Percentiles rank a stretch among this genome's conserved stretches.
These are phyloP conservation scores for Drosophila fuyamai DNA, from an alignment of 1,140 invertebrate species.

Conservation along the genomic window DNA sequence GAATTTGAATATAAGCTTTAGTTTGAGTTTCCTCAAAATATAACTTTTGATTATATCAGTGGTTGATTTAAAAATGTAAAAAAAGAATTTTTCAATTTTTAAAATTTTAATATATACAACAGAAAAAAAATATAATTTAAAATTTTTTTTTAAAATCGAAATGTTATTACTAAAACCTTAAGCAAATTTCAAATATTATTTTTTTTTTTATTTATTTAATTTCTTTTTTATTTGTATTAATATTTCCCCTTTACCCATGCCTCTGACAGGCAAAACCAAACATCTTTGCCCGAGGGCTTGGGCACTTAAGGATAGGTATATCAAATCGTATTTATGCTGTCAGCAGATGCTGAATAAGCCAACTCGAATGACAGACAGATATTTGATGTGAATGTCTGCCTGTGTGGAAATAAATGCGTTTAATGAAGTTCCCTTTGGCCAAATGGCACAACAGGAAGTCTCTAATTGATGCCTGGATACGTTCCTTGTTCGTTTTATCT, in stretches of 20 bases:
- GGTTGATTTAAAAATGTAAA: too few species aligned
- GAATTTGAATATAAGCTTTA: too few species aligned
- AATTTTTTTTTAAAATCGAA: too few species aligned
- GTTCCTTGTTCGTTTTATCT: constrained; percentile 1
- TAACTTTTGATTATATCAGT: too few species aligned
- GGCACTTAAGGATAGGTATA: constrained; percentile 31
- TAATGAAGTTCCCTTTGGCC: constrained; percentile 66
- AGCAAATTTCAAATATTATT: too few species aligned
- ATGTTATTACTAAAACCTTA: too few species aligned
- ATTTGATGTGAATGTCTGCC: constrained; percentile 20
- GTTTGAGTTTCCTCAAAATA: too few species aligned
- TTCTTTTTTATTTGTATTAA: not conserved
- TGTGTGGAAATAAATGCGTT: constrained; percentile 62
- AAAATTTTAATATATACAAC: too few species aligned
- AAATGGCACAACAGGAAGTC: constrained; percentile 53
- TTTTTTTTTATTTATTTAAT: too few species aligned
- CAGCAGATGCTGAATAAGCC: constrained; percentile 60
- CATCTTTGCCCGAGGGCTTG: not conserved
- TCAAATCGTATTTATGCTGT: constrained; percentile 54
- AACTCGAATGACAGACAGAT: constrained; percentile 49
- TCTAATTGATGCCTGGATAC: constrained; percentile 66
- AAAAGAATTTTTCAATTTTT: too few species aligned
- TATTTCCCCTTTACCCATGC: not conserved
- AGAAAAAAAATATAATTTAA: too few species aligned
- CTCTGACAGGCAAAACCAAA: constrained; percentile 8